Conservation (phyloP, 2,888 invertebrate genomes). For the Nebria brevicollis region DNA sequence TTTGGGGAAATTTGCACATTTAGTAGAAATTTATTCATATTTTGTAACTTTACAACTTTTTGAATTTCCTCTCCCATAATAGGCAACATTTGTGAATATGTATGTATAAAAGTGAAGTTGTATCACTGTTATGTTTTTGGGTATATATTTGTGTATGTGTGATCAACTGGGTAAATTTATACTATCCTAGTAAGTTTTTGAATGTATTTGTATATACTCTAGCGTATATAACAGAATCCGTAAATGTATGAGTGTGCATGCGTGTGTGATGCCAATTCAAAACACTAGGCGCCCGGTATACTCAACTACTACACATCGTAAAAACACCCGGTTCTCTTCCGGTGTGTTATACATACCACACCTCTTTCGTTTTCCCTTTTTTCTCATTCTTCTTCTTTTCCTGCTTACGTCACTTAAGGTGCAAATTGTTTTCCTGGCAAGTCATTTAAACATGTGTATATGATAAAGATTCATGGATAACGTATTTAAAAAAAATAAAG, state of each 20-base stretch:
- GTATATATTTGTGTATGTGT: neutral
- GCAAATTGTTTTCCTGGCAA: conserved; percentile 16
- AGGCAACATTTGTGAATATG: neutral
- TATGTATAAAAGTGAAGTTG: neutral
- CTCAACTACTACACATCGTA: neutral
- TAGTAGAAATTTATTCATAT: neutral
- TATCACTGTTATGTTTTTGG: neutral
- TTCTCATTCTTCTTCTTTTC: neutral
- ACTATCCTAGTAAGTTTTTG: neutral
- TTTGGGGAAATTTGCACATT: neutral
- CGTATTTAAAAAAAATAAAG: too few relatives aligned
- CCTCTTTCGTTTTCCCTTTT: neutral
- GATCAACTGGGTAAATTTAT: neutral
- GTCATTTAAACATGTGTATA: conserved; percentile 11
- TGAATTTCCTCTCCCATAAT: neutral
- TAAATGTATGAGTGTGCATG: neutral
- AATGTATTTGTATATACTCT: neutral
- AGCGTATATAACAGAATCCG: neutral
- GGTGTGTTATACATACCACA: neutral
- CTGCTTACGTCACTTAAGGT: conserved; percentile 11
- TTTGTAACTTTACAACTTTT: neutral
- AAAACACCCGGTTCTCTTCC: neutral
- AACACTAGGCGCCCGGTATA: neutral
- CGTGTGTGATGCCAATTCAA: neutral
- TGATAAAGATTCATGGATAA: neutral